These are phyloP conservation scores for Terrapene triunguis DNA, from an alignment of 2,113 vertebrate species.

Conservation along the genomic window DNA sequence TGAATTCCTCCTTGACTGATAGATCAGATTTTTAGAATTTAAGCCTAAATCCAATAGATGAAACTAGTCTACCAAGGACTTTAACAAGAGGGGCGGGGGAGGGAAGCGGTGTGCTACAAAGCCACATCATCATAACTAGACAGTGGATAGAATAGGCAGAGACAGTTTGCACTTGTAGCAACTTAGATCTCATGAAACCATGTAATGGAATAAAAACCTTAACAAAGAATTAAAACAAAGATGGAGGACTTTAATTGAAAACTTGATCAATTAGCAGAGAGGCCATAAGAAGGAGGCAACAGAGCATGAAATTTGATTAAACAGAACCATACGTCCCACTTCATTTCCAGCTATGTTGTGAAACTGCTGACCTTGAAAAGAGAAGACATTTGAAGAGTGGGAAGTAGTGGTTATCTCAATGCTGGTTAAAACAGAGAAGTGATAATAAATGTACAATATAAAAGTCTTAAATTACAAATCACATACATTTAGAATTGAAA, in stretches of 20 bases:
- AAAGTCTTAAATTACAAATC: conserved; percentile 77
- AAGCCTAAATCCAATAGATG: conserved; percentile 40
- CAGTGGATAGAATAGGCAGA: conserved; percentile 49
- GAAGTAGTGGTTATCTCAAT: conserved; percentile 65
- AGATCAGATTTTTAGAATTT: conserved; percentile 40
- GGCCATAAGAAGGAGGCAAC: conserved; percentile 79
- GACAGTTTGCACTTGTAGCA: conserved; percentile 28
- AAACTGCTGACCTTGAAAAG: conserved; percentile 83
- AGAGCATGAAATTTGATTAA: conserved; percentile 87
- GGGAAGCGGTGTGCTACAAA: not conserved
- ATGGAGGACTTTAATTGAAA: conserved; percentile 86
- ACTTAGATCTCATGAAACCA: conserved; percentile 74
- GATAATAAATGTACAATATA: conserved; percentile 72
- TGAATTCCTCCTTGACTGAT: conserved; percentile 4
- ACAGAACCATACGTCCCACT: conserved; percentile 78
- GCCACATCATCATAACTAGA: conserved; percentile 30
- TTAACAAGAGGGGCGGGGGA: conserved; percentile 28
- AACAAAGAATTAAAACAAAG: conserved; percentile 87
- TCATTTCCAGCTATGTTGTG: conserved; percentile 75
- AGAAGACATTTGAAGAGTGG: conserved; percentile 66
- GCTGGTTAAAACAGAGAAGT: conserved; percentile 60
- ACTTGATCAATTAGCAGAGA: conserved; percentile 86
- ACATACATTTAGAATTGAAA: conserved; percentile 74
- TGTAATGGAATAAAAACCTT: conserved; percentile 81
- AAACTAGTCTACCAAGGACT: conserved; percentile 24